phyloP scores from a whole-genome alignment of 2,888 invertebrate species.

The Minunthozetes semirufus region DNA sequence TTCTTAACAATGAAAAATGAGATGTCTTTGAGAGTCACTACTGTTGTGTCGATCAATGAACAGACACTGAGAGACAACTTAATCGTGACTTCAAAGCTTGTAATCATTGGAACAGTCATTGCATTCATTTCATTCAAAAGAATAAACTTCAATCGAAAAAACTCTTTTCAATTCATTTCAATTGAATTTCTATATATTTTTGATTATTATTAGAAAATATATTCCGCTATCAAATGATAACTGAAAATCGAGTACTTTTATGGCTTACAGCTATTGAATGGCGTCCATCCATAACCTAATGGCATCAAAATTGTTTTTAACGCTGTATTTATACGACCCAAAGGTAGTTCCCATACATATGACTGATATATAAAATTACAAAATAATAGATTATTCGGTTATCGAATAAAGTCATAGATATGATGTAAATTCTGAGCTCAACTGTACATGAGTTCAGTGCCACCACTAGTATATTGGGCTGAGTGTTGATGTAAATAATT shows the following conservation, averaged over 20 bases:
- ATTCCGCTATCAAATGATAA: too few species aligned
- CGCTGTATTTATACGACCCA: not conserved
- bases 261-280: too few species aligned
- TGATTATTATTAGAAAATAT: too few species aligned
- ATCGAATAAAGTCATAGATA: not conserved
- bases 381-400: not conserved
- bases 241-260: too few species aligned
- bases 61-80: not conserved
- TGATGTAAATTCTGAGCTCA: not conserved
- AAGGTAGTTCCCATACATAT: too few species aligned
- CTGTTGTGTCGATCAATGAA: not conserved
- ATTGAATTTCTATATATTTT: too few species aligned
- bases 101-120: too few species aligned
- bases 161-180: too few species aligned
- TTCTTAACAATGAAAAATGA: not conserved
- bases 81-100: not conserved
- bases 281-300: not conserved
- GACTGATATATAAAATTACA: not conserved
- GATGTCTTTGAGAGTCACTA: not conserved
- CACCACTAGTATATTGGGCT: not conserved
- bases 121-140: not conserved
- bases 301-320: not conserved
- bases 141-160: too few species aligned
- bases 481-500: slow-evolving; percentile 16
- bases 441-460: not conserved